Evolutionary conservation across 2,113 vertebrate genomes (phyloP), one percentile per base, ranked within the genome.

Genomic region (Romanogobio albipinnatus): DNA sequence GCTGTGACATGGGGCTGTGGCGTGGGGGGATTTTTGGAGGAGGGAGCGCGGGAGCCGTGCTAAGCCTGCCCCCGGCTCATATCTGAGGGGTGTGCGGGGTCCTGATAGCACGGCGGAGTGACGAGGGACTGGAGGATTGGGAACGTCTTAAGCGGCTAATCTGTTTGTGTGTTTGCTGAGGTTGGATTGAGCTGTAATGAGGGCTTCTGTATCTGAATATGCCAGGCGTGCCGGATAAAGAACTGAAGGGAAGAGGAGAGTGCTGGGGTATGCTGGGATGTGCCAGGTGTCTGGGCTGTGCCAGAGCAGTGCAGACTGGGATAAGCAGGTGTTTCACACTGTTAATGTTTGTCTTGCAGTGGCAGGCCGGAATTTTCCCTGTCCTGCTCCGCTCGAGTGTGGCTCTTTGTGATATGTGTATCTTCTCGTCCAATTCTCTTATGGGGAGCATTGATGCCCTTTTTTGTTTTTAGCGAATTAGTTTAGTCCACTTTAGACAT

Each of bases 131-230:
- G 92, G 93, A 90, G 93, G 93, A 93, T 94, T 93, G 95, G 93
- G 93, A 94, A 91, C 91, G 94, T 95, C 93, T 95, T 95, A 95
- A 94, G 91, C 93, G 85, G 93, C 93, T 95, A 95, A 95, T 95
- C 95, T 95, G 94, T 95, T 95, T 95, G 94, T 95, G 93, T 94
- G 95, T 95, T 95, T 95, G 95, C 94, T 93, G 94, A 93, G 95
- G 93, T 94, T 94, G 95, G 94, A 95, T 95, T 94, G 95, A 95
- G 94, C 93, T 89, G 93, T 95, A 95, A 95, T 95, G 94, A 95
- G 94, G 95, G 93, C 94, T 94, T 92, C 94, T 92, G 92, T 95
- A 95, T 95, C 95, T 95, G 94, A 95, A 95, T 95, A 95, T 94
- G 93, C 93, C 95, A 95, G 94, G 90, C 94, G 90, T 86, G 84